phyloP scores from a whole-genome alignment of 2,113 vertebrate species.

The Corythornis vintsioides region DNA sequence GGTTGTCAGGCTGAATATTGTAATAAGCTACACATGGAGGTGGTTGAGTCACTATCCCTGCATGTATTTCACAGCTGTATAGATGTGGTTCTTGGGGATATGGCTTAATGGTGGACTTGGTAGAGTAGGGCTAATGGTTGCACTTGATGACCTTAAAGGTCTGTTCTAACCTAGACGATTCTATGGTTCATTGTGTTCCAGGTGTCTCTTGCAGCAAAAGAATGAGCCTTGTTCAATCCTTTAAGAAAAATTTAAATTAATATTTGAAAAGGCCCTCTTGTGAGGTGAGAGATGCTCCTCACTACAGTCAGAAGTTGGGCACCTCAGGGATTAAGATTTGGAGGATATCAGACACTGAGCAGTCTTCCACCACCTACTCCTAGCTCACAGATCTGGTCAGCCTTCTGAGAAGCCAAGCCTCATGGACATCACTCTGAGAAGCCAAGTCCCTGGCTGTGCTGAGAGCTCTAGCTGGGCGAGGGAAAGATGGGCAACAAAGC shows the following conservation, averaged over 20 bases:
- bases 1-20: no score
- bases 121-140: no score
- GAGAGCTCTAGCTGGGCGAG: neutral
- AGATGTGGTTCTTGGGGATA: no score
- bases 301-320: neutral
- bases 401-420: no score
- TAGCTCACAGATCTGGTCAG: neutral
- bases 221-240: neutral
- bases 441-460: neutral
- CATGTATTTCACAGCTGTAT: no score
- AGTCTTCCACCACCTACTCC: neutral
- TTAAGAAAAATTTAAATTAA: neutral
- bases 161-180: no score
- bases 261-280: neutral
- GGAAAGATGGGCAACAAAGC: neutral
- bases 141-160: no score
- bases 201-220: neutral
- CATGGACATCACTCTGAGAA: neutral
- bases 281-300: neutral
- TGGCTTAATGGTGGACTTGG: no score
- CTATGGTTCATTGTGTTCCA: neutral
- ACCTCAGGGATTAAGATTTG: neutral
- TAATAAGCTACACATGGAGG: no score
- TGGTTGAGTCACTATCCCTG: no score
- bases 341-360: accelerated